Evolutionary conservation across 1,140 invertebrate genomes (phyloP).

Genomic region (Mercenaria mercenaria): DNA sequence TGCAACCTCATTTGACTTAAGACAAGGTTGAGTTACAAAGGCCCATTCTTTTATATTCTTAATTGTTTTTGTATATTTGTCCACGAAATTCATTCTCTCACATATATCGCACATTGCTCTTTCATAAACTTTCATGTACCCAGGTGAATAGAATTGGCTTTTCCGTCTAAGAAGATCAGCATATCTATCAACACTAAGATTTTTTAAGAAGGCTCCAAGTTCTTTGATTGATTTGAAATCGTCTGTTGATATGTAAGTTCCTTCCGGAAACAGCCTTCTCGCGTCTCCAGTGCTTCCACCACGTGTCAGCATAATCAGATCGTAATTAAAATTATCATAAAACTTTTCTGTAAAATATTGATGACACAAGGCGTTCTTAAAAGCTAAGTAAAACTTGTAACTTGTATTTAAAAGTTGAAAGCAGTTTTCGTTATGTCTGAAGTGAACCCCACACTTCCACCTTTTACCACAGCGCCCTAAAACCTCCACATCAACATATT

Average conservation of each 20-base stretch:
- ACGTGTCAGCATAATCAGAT: background rate
- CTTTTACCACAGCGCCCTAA: background rate
- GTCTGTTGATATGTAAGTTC: background rate
- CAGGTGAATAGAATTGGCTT: background rate
- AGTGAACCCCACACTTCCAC: background rate
- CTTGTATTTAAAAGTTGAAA: constrained; percentile 12
- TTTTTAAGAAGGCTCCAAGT: too few relatives aligned
- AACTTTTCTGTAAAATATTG: too few relatives aligned
- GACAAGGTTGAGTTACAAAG: too few relatives aligned
- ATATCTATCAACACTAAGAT: too few relatives aligned
- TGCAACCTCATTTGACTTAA: too few relatives aligned
- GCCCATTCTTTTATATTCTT: background rate
- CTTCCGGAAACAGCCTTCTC: background rate
- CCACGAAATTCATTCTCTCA: too few relatives aligned
- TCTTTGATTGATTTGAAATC: too few relatives aligned
- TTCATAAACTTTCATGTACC: background rate
- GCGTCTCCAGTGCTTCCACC: background rate
- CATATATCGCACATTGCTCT: background rate
- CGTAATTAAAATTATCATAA: constrained; percentile 48
- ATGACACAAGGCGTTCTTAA: too few relatives aligned
- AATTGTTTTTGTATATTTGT: background rate
- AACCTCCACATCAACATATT: constrained; percentile 6
- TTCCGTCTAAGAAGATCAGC: background rate
- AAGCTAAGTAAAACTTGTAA: constrained; percentile 39
- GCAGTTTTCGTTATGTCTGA: background rate